Evolutionary conservation across 2,797 vertebrate species (phyloP).

Genomic region (Galagoides demidoff): DNA sequence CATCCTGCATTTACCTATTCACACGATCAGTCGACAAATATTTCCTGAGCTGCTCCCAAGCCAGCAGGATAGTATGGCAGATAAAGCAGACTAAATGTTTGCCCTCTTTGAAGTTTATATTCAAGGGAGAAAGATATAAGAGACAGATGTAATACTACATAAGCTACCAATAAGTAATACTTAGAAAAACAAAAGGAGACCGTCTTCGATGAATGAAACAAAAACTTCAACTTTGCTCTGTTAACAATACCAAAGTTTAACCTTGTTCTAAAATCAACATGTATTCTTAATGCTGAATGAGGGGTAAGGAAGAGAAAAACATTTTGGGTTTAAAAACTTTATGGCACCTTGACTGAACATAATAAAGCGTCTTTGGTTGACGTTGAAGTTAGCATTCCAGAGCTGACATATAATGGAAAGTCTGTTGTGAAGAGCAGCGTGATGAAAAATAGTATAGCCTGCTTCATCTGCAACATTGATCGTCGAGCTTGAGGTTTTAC

Average conservation of each 20-base stretch:
- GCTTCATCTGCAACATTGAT: constrained; percentile 85
- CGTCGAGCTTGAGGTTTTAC: constrained; percentile 84
- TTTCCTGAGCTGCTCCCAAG: not conserved
- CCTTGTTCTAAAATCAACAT: not conserved
- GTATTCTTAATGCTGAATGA: not conserved
- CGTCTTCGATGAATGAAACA: not conserved
- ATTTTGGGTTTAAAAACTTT: not conserved
- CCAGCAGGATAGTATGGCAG: not conserved
- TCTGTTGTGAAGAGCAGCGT: constrained; percentile 88
- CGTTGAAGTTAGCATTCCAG: constrained; percentile 83
- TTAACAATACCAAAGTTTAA: not conserved
- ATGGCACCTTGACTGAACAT: constrained; percentile 78
- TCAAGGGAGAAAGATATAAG: not conserved
- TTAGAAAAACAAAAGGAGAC: not conserved
- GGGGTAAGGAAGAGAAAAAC: not conserved
- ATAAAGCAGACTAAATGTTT: not conserved
- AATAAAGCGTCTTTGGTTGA: constrained; percentile 85
- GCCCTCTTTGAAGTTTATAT: not conserved
- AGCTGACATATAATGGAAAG: constrained; percentile 86
- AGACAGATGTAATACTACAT: not conserved
- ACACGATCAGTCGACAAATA: not conserved
- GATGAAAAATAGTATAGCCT: constrained; percentile 87
- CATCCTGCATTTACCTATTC: not conserved
- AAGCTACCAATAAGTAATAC: not conserved
- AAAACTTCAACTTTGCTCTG: not conserved